Percentiles rank a stretch among this genome's conserved stretches.
phyloP scores from a whole-genome alignment of 2,888 invertebrate genomes.

The Epistrophe grossulariae region DNA sequence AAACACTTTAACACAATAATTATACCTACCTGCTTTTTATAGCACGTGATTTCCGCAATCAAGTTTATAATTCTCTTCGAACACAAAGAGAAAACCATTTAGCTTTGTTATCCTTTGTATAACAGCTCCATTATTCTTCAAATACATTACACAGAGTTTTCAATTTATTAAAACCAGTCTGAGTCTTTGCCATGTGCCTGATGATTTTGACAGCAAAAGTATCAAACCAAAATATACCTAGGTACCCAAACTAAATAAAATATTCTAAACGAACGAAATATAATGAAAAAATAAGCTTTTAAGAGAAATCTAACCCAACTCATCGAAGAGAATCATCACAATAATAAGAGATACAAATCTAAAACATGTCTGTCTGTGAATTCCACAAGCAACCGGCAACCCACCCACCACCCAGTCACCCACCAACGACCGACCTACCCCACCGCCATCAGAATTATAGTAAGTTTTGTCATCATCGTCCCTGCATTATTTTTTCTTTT shows the following conservation, averaged over 20 bases:
- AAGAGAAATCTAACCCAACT: slow-evolving; percentile 51
- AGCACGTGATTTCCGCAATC: slow-evolving; percentile 59
- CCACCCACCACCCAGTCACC: slow-evolving; percentile 8
- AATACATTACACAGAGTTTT: not conserved
- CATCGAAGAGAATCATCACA: slow-evolving; percentile 63
- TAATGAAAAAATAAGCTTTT: slow-evolving; percentile 56
- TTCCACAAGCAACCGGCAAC: slow-evolving; percentile 30
- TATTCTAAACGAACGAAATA: slow-evolving; percentile 1
- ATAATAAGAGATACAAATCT: slow-evolving; percentile 47
- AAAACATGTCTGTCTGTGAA: slow-evolving; percentile 33
- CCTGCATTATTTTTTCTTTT: not conserved
- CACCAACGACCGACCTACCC: slow-evolving; percentile 65
- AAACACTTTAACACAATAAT: not conserved
- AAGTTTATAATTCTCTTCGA: slow-evolving; percentile 44
- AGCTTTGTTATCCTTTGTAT: slow-evolving; percentile 14
- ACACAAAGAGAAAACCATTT: slow-evolving; percentile 43
- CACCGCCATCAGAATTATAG: slow-evolving; percentile 56
- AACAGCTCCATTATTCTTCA: not conserved
- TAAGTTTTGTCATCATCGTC: not conserved
- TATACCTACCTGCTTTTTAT: not conserved
- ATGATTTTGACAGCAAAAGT: slow-evolving; percentile 22
- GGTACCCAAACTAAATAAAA: not conserved
- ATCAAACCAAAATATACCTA: not conserved
- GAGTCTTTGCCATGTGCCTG: slow-evolving; percentile 19
- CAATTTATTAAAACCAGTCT: not conserved